These are phyloP conservation scores for Teleogryllus occipitalis DNA, from an alignment of 1,140 invertebrate genomes.

Conservation along the genomic window DNA sequence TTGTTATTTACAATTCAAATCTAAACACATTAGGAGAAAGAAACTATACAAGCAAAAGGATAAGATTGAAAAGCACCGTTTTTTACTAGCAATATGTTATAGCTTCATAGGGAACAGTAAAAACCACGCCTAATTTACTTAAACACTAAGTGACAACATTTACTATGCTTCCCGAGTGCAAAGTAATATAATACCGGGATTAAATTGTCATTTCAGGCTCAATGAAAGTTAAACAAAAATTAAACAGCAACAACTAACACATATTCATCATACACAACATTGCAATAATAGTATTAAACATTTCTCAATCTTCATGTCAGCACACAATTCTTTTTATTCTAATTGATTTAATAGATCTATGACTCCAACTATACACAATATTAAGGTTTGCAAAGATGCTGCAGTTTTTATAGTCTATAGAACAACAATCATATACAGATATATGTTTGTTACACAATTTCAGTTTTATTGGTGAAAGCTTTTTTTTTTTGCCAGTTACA, in stretches of 20 bases:
- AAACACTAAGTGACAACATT: constrained; percentile 17
- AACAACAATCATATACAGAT: constrained; percentile 1
- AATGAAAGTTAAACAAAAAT: constrained; percentile 12
- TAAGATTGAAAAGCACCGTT: constrained; percentile 20
- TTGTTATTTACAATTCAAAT: constrained; percentile 21
- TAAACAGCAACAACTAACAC: constrained; percentile 15
- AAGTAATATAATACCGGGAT: constrained; percentile 13
- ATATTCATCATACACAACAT: constrained; percentile 9
- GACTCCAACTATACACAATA: constrained; percentile 4
- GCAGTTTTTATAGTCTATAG: background rate
- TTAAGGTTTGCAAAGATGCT: background rate
- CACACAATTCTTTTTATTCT: background rate
- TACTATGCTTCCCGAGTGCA: constrained; percentile 15
- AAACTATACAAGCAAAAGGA: constrained; percentile 22
- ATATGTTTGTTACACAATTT: background rate
- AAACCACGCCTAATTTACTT: constrained; percentile 17
- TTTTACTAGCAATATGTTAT: constrained; percentile 19
- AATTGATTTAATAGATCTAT: background rate
- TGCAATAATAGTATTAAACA: constrained; percentile 1
- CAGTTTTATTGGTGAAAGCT: background rate
- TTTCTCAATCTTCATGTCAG: background rate
- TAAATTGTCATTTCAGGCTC: constrained; percentile 12
- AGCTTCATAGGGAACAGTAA: constrained; percentile 20
- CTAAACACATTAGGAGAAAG: constrained; percentile 12
- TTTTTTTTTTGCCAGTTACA: too few relatives aligned